Percentiles rank a stretch among this genome's conserved stretches.
These are phyloP conservation scores for Listrodromus nycthemerus DNA, from an alignment of 2,888 invertebrate species.

Conservation along the genomic window DNA sequence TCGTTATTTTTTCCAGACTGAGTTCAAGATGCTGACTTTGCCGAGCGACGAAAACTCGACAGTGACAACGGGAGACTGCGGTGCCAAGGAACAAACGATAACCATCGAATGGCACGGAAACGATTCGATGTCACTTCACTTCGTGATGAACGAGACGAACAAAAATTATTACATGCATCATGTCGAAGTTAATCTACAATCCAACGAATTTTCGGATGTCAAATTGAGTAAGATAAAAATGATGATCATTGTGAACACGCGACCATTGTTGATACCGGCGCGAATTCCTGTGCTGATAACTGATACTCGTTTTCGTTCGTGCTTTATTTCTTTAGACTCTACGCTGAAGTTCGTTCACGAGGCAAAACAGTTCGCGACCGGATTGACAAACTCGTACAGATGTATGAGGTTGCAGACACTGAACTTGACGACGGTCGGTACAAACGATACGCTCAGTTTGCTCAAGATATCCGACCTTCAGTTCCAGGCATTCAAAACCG, in stretches of 20 bases:
- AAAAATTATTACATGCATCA: constrained; percentile 77
- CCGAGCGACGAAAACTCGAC: constrained; percentile 83
- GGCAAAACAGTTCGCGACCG: constrained; percentile 86
- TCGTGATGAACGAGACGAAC: constrained; percentile 82
- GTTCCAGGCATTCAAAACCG: constrained; percentile 90
- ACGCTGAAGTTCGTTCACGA: constrained; percentile 85
- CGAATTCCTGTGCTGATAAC: neutral
- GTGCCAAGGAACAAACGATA: constrained; percentile 79
- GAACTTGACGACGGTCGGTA: constrained; percentile 85
- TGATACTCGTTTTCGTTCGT: neutral
- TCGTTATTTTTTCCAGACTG: constrained; percentile 77
- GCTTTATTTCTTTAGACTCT: constrained; percentile 74
- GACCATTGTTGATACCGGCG: neutral
- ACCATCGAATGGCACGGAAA: constrained; percentile 81
- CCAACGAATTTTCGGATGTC: constrained; percentile 81
- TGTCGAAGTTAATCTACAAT: constrained; percentile 76
- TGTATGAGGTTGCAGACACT: constrained; percentile 88
- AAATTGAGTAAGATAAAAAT: constrained; percentile 70
- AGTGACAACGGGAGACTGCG: constrained; percentile 83
- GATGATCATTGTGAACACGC: neutral
- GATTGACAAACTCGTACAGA: constrained; percentile 90
- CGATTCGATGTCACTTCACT: constrained; percentile 82
- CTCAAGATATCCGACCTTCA: constrained; percentile 88
- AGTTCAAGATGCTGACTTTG: constrained; percentile 81
- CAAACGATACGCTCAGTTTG: constrained; percentile 82